Evolutionary conservation across 2,113 vertebrate genomes (phyloP).

Genomic region (Pseudorhombus dupliciocellatus): DNA sequence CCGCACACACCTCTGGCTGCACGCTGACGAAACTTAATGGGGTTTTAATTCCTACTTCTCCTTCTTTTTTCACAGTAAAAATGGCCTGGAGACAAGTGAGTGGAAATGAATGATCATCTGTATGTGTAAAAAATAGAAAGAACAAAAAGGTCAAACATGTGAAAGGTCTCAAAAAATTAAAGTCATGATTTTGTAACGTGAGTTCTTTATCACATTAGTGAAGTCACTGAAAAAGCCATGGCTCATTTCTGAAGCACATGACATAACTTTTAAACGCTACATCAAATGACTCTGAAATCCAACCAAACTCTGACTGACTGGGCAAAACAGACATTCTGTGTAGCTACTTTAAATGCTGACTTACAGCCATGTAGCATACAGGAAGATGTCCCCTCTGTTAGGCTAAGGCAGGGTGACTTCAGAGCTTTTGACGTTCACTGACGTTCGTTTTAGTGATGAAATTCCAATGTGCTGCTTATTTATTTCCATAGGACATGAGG

Average conservation of each 20-base stretch:
- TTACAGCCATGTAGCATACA: neutral
- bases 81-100: conserved; percentile 64
- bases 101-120: conserved; percentile 8
- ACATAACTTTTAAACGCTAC: too few species aligned
- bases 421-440: too few species aligned
- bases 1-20: neutral
- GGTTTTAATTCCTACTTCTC: conserved; percentile 8
- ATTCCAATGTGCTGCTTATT: neutral
- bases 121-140: too few species aligned
- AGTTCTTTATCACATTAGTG: neutral
- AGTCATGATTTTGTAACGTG: neutral
- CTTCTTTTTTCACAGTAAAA: conserved; percentile 15
- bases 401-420: neutral
- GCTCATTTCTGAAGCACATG: too few species aligned
- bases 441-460: too few species aligned
- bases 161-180: too few species aligned
- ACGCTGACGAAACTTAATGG: neutral
- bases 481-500: conserved; percentile 45
- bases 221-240: too few species aligned
- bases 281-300: too few species aligned
- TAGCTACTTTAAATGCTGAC: too few species aligned
- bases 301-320: too few species aligned
- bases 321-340: too few species aligned
- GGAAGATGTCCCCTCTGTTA: conserved; percentile 2
- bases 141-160: too few species aligned